Evolutionary conservation across 2,888 invertebrate species (phyloP), one percentile per base, ranked within the genome.

Genomic region (Listrodromus nycthemerus): DNA sequence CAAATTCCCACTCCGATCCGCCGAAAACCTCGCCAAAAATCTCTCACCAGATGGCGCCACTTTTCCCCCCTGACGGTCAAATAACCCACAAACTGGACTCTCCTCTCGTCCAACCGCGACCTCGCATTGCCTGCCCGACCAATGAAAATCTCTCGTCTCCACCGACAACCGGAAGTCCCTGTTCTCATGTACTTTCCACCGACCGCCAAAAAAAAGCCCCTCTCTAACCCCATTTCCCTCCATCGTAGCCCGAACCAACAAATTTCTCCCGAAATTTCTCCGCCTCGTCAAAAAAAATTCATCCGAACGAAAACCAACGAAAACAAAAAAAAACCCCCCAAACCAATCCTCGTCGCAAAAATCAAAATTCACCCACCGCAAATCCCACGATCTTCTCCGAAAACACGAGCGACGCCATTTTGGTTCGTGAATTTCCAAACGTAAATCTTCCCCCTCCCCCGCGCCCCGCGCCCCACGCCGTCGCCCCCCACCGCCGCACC

Each of bases 371-470:
- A 6, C 6, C 0, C 8, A 24, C n/a, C 1, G n/a, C 50, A 21
- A 21, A 19, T 52, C 19, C 7, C 0, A 7, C 3, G 6, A 7
- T 1, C n/a, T 1, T 2, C 8, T 1, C 24, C 21, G 2, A 16
- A 50, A 19, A 21, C 30, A 61, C 24, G 7, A 45, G 19, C 10
- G 58, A 27, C 58, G 90, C 92, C 92, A 92, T 92, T 92, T 92
- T 92, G 90, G 91, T 87, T 87, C 70, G 87, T 89, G 88, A 91
- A 90, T 91, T 91, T 90, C 90, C 87, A 90, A 91, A 89, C 89
- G 89, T 80, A 88, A 90, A 89, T 90, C 90, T 88, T 89, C 89
- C 30, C 13, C 45, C 19, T 41, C 21, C 4, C 41, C 8, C 19
- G 37, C 37, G 75, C 27, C 63, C 3, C 10, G 10, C 13, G 1